These are phyloP conservation scores for Neotragus pygmaeus DNA, from an alignment of 2,113 vertebrate species.

Conservation along the genomic window DNA sequence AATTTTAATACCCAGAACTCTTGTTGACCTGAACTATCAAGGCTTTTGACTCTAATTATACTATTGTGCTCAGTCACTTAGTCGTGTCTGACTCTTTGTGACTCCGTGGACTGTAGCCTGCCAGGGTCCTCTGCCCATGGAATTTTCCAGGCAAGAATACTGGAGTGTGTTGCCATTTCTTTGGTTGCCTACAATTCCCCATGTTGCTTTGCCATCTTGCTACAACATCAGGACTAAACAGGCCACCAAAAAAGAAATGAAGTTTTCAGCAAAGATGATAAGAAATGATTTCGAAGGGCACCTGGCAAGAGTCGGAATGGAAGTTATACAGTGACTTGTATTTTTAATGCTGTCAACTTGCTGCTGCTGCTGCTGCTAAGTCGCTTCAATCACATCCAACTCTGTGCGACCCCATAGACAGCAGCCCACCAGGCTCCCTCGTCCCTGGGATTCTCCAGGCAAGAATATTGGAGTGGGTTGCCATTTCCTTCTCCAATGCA, in stretches of 20 bases:
- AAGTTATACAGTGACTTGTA: neutral
- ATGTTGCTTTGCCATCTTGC: constrained; percentile 27
- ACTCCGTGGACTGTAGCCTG: neutral
- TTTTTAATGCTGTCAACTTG: neutral
- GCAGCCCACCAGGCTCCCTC: too few species aligned
- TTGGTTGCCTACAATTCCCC: neutral
- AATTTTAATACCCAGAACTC: constrained; percentile 23
- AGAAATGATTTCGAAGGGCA: constrained; percentile 22
- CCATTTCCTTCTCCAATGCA: too few species aligned
- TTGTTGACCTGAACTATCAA: constrained; percentile 49
- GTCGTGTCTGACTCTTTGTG: neutral
- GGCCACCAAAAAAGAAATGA: neutral
- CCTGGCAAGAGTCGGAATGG: neutral
- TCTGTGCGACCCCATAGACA: neutral
- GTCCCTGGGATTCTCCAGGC: too few species aligned
- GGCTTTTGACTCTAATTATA: constrained; percentile 50
- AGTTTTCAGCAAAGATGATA: constrained; percentile 14
- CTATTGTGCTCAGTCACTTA: neutral
- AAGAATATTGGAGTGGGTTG: too few species aligned
- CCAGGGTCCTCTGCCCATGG: neutral
- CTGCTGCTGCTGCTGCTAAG: neutral
- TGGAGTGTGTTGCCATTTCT: neutral
- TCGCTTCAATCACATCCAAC: fast-evolving
- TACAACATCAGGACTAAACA: neutral
- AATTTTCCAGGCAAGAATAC: neutral